phyloP scores from a whole-genome alignment of 2,113 vertebrate genomes.

The Psittacula cyanocephala region DNA sequence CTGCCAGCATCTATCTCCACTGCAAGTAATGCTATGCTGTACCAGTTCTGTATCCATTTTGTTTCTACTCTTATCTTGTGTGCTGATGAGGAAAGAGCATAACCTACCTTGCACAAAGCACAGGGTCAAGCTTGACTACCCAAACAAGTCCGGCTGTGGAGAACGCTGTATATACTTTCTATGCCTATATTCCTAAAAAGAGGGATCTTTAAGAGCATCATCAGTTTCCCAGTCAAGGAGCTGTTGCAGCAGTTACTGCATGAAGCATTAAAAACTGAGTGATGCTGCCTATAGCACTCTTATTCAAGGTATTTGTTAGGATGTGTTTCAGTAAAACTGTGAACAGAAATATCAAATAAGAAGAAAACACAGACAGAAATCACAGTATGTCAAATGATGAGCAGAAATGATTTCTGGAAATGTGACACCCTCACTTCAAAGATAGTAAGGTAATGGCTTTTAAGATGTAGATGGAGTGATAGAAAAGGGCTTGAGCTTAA shows the following conservation, averaged over 20 bases:
- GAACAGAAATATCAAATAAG: neutral
- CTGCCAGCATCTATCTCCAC: neutral
- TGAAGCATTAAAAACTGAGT: neutral
- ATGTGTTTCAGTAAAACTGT: neutral
- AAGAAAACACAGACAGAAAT: neutral
- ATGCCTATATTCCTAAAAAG: neutral
- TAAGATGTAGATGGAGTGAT: neutral
- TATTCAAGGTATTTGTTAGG: neutral
- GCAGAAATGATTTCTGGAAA: neutral
- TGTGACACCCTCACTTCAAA: neutral
- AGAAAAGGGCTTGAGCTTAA: neutral
- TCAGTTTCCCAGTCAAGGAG: neutral
- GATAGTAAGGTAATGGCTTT: neutral
- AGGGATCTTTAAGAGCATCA: neutral
- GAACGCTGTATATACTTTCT: neutral
- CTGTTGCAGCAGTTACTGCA: neutral
- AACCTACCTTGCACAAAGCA: neutral
- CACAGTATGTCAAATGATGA: neutral
- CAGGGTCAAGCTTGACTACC: neutral
- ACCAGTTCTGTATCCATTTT: neutral
- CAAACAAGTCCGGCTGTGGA: neutral
- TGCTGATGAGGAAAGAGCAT: neutral
- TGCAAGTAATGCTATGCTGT: neutral
- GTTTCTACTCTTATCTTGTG: neutral
- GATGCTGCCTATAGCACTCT: neutral